These are phyloP conservation scores for Pristionchus fissidentatus DNA, from an alignment of 2,888 invertebrate genomes.

Conservation along the genomic window DNA sequence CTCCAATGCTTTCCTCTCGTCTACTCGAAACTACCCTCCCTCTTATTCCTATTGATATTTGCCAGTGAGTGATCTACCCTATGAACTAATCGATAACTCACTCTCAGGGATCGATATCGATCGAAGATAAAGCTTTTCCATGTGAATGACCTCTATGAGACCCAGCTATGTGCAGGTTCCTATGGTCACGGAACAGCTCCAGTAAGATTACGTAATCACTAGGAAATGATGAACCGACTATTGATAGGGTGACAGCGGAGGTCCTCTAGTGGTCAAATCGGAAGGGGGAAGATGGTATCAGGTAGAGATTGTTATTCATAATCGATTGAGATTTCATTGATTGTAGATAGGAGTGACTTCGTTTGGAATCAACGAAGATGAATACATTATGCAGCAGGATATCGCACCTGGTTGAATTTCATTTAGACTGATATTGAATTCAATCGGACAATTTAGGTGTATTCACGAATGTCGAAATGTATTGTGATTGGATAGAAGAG, in stretches of 20 bases:
- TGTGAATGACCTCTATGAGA: background rate
- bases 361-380: background rate
- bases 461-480: background rate
- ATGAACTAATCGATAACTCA: background rate
- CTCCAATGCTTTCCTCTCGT: background rate
- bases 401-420: background rate
- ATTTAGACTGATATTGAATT: background rate
- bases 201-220: background rate
- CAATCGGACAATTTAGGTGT: background rate
- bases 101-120: background rate
- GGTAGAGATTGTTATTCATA: background rate
- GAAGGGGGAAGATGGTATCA: conserved; percentile 15
- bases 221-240: background rate
- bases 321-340: too few relatives aligned
- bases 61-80: background rate
- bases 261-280: background rate
- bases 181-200: conserved; percentile 16
- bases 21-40: conserved; percentile 7
- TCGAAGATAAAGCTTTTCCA: background rate
- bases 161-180: background rate
- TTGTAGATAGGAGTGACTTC: background rate
- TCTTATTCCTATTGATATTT: background rate
- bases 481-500: conserved; percentile 24
- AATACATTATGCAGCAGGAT: background rate
- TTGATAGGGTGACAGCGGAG: conserved; percentile 20